Percentiles rank a stretch among this genome's conserved stretches.
These are phyloP conservation scores for Neoniphon sammara DNA, from an alignment of 2,797 vertebrate genomes.

Conservation along the genomic window DNA sequence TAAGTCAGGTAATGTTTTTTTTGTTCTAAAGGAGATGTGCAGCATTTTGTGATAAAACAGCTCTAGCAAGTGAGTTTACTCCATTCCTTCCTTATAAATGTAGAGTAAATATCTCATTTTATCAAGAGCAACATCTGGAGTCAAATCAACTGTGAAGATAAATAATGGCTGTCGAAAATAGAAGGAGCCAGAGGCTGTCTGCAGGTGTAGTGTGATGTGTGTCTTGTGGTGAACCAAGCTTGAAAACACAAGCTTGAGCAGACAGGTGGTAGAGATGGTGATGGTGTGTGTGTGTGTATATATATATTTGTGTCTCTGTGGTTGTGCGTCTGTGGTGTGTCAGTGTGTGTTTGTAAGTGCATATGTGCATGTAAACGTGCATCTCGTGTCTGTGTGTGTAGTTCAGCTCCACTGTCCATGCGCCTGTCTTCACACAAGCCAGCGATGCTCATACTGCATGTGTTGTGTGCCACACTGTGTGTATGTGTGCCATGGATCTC, in stretches of 20 bases:
- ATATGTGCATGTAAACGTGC: not conserved
- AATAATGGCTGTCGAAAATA: slow-evolving; percentile 15
- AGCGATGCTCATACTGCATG: slow-evolving; percentile 15
- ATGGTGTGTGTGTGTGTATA: not conserved
- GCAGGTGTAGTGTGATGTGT: slow-evolving; percentile 36
- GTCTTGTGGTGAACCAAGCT: slow-evolving; percentile 23
- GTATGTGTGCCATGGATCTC: slow-evolving; percentile 35
- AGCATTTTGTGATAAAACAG: not conserved
- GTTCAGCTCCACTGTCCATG: slow-evolving; percentile 8
- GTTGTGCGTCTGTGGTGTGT: not conserved
- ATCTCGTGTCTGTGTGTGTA: not conserved
- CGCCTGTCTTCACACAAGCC: slow-evolving; percentile 4
- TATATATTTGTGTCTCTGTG: not conserved
- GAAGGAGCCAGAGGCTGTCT: slow-evolving; percentile 32
- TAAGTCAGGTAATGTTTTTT: slow-evolving; percentile 11
- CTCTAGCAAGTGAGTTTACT: not conserved
- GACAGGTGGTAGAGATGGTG: slow-evolving; percentile 31
- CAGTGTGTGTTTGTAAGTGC: slow-evolving; percentile 12
- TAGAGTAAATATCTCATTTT: slow-evolving; percentile 31
- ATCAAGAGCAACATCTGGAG: slow-evolving; percentile 52
- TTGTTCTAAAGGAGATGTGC: not conserved
- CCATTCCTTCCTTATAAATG: slow-evolving; percentile 3
- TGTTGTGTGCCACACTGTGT: not conserved
- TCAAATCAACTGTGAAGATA: slow-evolving; percentile 45
- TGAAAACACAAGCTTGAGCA: slow-evolving; percentile 28